A percentile compares a stretch with the other conserved stretches of the same genome.
Evolutionary conservation across 2,888 invertebrate species (phyloP).

Genomic region (Oligia fasciuncula): DNA sequence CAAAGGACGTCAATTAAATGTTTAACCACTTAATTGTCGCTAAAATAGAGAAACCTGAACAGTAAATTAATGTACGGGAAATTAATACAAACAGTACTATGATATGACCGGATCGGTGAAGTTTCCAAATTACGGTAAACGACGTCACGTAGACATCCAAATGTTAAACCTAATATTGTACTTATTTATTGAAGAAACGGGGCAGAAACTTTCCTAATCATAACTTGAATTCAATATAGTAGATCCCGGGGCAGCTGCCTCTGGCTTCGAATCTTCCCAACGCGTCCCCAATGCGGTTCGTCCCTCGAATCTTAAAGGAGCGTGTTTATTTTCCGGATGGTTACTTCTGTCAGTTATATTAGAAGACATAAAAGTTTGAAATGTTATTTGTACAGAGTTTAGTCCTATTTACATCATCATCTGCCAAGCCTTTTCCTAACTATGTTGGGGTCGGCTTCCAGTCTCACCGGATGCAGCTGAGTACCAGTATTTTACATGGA

Average conservation of each 20-base stretch:
- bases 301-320: slow-evolving; percentile 76
- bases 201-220: slow-evolving; percentile 80
- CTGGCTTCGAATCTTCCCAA: slow-evolving; percentile 76
- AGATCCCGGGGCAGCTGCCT: slow-evolving; percentile 77
- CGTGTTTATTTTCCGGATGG: slow-evolving; percentile 85
- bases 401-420: slow-evolving; percentile 1
- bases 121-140: slow-evolving; percentile 51
- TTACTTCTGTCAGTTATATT: slow-evolving; percentile 78
- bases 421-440: not conserved
- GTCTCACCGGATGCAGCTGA: not conserved
- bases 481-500: not conserved
- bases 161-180: slow-evolving; percentile 66
- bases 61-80: slow-evolving; percentile 1
- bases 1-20: slow-evolving; percentile 29
- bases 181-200: slow-evolving; percentile 68
- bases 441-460: not conserved
- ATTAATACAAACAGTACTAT: slow-evolving; percentile 32
- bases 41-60: slow-evolving; percentile 30
- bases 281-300: slow-evolving; percentile 68
- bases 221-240: slow-evolving; percentile 83
- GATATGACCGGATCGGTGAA: slow-evolving; percentile 30
- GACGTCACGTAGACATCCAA: slow-evolving; percentile 55
- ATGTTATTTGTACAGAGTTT: slow-evolving; percentile 38
- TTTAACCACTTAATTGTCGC: slow-evolving; percentile 35
- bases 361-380: slow-evolving; percentile 60